Conservation (phyloP, 2,113 vertebrate species). For the Gavia stellata region DNA sequence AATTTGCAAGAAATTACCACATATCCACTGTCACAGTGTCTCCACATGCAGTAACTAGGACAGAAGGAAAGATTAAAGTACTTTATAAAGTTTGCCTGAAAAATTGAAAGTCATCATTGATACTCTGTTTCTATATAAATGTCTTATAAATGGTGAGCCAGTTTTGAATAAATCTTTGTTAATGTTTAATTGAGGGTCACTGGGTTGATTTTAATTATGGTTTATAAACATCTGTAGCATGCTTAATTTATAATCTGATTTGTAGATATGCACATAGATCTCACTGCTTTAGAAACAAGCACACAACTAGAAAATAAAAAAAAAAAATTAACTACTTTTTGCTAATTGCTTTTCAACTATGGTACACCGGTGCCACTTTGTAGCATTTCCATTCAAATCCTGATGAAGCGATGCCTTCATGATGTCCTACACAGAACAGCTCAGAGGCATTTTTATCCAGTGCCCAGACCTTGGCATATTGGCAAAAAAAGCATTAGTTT, state of each 20-base stretch:
- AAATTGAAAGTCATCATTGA: neutral
- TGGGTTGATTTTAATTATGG: slow-evolving; percentile 27
- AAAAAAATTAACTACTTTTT: neutral
- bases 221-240: neutral
- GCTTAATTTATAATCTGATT: slow-evolving; percentile 17
- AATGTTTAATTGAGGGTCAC: slow-evolving; percentile 3
- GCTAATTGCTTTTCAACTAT: neutral
- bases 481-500: neutral
- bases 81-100: neutral
- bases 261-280: neutral
- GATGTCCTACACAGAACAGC: neutral
- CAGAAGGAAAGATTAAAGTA: neutral
- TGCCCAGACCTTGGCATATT: neutral
- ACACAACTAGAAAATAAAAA: neutral
- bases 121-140: neutral
- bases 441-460: neutral
- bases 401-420: accelerated
- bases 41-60: neutral
- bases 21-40: neutral
- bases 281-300: neutral
- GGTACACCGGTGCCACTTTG: neutral
- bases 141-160: neutral
- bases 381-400: neutral
- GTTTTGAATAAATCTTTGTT: neutral
- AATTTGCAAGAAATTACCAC: neutral